phyloP scores from a whole-genome alignment of 2,113 vertebrate species.

The Aptenodytes forsteri region DNA sequence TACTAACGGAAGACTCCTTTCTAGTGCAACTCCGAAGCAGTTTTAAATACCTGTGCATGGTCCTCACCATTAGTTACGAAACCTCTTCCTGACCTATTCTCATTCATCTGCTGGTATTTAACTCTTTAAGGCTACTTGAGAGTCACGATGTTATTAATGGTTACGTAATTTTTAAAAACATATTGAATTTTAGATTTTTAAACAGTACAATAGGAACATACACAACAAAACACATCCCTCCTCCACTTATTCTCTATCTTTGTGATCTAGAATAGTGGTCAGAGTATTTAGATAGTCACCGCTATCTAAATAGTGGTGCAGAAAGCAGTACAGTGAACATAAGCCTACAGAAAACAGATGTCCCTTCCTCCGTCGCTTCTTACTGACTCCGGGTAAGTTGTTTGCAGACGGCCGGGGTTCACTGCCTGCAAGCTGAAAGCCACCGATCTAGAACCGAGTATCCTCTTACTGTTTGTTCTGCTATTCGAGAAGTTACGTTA shows the following conservation, averaged over 20 bases:
- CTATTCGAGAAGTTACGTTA: slow-evolving; percentile 16
- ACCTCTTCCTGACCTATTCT: background rate
- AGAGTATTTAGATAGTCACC: no score
- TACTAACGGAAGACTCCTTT: background rate
- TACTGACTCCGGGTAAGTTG: background rate
- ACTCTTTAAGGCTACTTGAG: background rate
- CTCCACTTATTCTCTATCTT: background rate
- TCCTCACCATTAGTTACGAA: background rate
- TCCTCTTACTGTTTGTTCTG: slow-evolving; percentile 48
- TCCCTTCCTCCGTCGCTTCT: background rate
- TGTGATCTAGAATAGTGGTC: background rate
- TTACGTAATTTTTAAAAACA: background rate
- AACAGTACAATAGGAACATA: background rate
- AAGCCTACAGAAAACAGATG: background rate
- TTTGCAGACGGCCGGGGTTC: background rate
- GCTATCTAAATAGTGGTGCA: background rate
- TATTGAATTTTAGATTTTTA: background rate
- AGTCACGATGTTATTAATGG: background rate
- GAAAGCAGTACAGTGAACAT: background rate
- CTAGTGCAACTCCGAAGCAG: background rate
- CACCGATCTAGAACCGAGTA: slow-evolving; percentile 24
- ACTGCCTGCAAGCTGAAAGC: background rate
- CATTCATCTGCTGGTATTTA: slow-evolving; percentile 6
- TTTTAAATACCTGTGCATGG: background rate
- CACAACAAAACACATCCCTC: background rate